Conservation (phyloP, 1,140 invertebrate genomes). For the Neodiprion lecontei region DNA sequence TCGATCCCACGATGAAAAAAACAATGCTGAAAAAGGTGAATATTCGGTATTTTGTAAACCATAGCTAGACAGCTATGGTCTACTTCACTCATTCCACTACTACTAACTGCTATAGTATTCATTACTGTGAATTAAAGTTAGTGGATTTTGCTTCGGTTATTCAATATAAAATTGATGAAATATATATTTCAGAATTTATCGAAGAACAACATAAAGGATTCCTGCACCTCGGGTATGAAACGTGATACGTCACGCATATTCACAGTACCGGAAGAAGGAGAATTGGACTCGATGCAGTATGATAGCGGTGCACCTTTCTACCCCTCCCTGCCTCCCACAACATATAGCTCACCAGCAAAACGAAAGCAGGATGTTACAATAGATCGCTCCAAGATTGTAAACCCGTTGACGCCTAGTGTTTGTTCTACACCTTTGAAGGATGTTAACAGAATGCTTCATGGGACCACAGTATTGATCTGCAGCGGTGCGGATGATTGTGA, state of each 20-base stretch:
- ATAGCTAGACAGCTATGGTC: background rate
- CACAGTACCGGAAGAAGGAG: slow-evolving; percentile 78
- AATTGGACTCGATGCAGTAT: slow-evolving; percentile 42
- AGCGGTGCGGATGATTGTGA: slow-evolving; percentile 62
- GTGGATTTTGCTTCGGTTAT: too few species aligned
- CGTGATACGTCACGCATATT: slow-evolving; percentile 79
- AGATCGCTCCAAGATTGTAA: slow-evolving; percentile 55
- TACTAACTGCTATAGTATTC: too few species aligned
- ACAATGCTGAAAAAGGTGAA: slow-evolving; percentile 43
- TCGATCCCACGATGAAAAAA: slow-evolving; percentile 40
- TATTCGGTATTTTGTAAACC: background rate
- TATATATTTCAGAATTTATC: slow-evolving; percentile 34
- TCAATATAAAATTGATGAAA: too few species aligned
- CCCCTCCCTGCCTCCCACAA: slow-evolving; percentile 39
- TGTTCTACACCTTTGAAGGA: slow-evolving; percentile 79
- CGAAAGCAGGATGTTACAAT: slow-evolving; percentile 44
- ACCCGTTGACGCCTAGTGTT: slow-evolving; percentile 67
- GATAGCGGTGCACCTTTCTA: slow-evolving; percentile 54
- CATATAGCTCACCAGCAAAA: slow-evolving; percentile 48
- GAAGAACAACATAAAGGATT: slow-evolving; percentile 52
- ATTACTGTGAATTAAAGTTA: too few species aligned
- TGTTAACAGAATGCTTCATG: slow-evolving; percentile 72
- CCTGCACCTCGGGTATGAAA: slow-evolving; percentile 67
- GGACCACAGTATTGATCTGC: slow-evolving; percentile 75
- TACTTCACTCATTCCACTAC: too few species aligned